Conservation (phyloP, 2,888 invertebrate species). For the Agrotis segetum region DNA sequence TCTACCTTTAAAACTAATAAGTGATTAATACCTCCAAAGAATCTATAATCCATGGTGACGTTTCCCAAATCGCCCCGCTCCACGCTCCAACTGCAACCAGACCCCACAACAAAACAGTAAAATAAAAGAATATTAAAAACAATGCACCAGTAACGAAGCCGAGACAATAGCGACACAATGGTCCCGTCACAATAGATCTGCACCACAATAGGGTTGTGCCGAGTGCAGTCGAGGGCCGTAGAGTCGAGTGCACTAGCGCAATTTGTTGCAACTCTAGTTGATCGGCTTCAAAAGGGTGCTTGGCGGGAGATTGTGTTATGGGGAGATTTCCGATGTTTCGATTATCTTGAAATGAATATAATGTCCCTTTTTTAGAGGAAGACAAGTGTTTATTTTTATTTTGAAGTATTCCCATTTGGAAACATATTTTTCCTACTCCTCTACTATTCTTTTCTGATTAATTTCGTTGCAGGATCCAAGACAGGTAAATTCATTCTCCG, state of each 20-base stretch:
- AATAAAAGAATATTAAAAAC: constrained; percentile 70
- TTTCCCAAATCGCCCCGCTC: constrained; percentile 14
- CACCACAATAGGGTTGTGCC: constrained; percentile 57
- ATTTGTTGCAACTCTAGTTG: constrained; percentile 62
- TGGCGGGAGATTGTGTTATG: background rate
- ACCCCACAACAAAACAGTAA: constrained; percentile 53
- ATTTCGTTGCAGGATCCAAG: no score
- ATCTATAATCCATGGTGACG: no score
- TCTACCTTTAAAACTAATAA: no score
- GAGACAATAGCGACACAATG: constrained; percentile 63
- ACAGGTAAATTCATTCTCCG: no score
- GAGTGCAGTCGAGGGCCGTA: constrained; percentile 58
- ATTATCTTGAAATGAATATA: background rate
- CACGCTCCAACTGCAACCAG: constrained; percentile 36
- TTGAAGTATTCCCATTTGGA: no score
- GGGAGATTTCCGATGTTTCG: background rate
- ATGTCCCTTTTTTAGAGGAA: no score
- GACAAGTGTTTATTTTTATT: no score
- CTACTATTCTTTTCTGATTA: no score
- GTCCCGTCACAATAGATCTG: constrained; percentile 50
- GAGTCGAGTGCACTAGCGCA: constrained; percentile 60
- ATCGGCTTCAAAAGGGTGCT: constrained; percentile 47
- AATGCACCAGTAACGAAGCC: constrained; percentile 68
- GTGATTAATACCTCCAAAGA: no score
- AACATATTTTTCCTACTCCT: no score